Percentiles rank a stretch among this genome's conserved stretches.
These are phyloP conservation scores for Chunga burmeisteri DNA, from an alignment of 2,113 vertebrate genomes.

Conservation along the genomic window DNA sequence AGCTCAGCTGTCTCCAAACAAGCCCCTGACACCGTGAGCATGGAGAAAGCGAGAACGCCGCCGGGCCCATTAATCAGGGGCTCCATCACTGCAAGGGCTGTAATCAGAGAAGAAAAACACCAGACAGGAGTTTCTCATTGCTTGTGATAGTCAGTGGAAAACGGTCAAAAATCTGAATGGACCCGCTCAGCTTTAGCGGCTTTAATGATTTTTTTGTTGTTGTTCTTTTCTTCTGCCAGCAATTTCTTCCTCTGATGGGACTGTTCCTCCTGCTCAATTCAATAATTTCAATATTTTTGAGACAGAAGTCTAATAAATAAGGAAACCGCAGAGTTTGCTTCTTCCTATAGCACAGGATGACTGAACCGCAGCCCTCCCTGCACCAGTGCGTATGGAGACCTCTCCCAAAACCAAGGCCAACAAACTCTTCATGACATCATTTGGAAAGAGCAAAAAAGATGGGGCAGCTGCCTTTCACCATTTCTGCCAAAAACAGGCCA, in stretches of 20 bases:
- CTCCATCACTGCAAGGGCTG: not conserved
- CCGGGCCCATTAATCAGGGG: not conserved
- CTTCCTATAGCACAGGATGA: not conserved
- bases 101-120: not conserved
- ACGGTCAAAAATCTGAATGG: not conserved
- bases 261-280: not conserved
- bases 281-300: not conserved
- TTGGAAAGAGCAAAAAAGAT: not conserved
- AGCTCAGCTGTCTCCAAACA: not conserved
- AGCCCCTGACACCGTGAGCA: rapidly evolving
- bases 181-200: not conserved
- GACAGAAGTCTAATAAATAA: not conserved
- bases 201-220: not conserved
- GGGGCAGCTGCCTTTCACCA: not conserved
- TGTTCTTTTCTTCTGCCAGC: rapidly evolving
- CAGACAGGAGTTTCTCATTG: not conserved
- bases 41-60: rapidly evolving
- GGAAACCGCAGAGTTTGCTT: not conserved
- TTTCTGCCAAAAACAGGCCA: not conserved
- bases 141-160: not conserved
- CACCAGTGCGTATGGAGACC: rapidly evolving
- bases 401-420: not conserved
- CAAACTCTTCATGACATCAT: not conserved
- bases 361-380: rapidly evolving
- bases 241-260: rapidly evolving